phyloP scores from a whole-genome alignment of 2,113 vertebrate genomes.

The Noturus placidus region DNA sequence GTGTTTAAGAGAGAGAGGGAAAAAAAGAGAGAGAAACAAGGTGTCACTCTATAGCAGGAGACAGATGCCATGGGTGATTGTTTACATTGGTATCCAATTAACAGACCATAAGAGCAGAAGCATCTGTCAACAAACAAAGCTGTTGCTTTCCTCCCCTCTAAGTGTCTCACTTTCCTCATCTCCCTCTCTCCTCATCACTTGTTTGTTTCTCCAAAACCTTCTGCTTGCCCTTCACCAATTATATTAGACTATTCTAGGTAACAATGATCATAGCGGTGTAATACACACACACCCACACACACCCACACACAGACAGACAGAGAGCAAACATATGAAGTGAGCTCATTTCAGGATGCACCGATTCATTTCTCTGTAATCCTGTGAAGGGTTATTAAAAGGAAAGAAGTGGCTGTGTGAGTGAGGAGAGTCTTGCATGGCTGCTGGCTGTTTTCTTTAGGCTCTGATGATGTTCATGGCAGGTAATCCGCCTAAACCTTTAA shows the following conservation, averaged over 20 bases:
- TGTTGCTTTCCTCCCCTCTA: conserved; percentile 81
- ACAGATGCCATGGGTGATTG: conserved; percentile 92
- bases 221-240: conserved; percentile 47
- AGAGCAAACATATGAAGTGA: conserved; percentile 48
- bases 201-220: conserved; percentile 49
- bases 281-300: conserved; percentile 45
- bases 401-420: conserved; percentile 42
- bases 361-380: conserved; percentile 51
- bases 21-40: conserved; percentile 75
- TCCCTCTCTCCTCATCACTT: conserved; percentile 41
- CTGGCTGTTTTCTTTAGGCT: conserved; percentile 50
- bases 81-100: conserved; percentile 99
- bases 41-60: conserved; percentile 83
- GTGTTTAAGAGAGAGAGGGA: conserved; percentile 70
- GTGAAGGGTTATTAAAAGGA: conserved; percentile 54
- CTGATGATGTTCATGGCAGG: conserved; percentile 56
- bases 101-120: conserved; percentile 89
- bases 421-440: conserved; percentile 37
- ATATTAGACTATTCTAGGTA: conserved; percentile 47
- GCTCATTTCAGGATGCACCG: conserved; percentile 47
- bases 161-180: conserved; percentile 81
- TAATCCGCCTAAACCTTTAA: conserved; percentile 56
- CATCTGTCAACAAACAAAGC: conserved; percentile 99
- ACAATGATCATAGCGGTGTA: conserved; percentile 39
- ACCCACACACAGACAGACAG: conserved; percentile 48